Evolutionary conservation across 2,888 invertebrate genomes (phyloP), one percentile per base, ranked within the genome.

Genomic region (Tethea ocularis): DNA sequence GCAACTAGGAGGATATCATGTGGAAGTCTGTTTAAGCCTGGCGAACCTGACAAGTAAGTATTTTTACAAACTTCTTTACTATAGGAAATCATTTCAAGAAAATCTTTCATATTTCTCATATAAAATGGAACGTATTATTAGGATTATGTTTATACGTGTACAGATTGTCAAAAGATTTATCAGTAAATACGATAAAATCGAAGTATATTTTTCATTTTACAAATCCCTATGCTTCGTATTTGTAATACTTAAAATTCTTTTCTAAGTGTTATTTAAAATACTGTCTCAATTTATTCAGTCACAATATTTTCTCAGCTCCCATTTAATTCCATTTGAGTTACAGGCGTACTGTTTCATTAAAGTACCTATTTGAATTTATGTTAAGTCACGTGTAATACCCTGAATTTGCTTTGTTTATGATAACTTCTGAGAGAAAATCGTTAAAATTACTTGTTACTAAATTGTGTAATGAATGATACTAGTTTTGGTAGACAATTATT

Each of bases 1-100:
- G 97, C 98, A 11, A 97, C 97, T 8, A 94, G 98, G 65, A 93
- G 98, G 70, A 98, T 98, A 81, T 98, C 98, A 67, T 97, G 97
- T 84, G 98, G 98, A 62, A 98, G 97, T 77, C 95, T 97, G 68
- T 95, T 98, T 77, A 98, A 97, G 82, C 95, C 95, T 4, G 95
- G 94, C 52, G 96, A 95, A 80, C 93, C 94, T 22, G 91, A 93
- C 64, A 95, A 94, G 95, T 95, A 85, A 93, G 93, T 84, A 46
- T 6, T 33, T 56, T n/a, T 41, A 58, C 4, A 61, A 51, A 29
- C 53, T 33, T 33, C 13, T 33, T 33, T 13, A 33, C 33, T 33
- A 13, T 13, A 1, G 13, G 33, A 6, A 29, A 29, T 29, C 8
- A 33, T 10, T 33, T 13, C 33, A 33, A 13, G 33, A 5, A 5